These are phyloP conservation scores for Bryconaethiops microstoma DNA, from an alignment of 2,797 vertebrate species.

Conservation along the genomic window DNA sequence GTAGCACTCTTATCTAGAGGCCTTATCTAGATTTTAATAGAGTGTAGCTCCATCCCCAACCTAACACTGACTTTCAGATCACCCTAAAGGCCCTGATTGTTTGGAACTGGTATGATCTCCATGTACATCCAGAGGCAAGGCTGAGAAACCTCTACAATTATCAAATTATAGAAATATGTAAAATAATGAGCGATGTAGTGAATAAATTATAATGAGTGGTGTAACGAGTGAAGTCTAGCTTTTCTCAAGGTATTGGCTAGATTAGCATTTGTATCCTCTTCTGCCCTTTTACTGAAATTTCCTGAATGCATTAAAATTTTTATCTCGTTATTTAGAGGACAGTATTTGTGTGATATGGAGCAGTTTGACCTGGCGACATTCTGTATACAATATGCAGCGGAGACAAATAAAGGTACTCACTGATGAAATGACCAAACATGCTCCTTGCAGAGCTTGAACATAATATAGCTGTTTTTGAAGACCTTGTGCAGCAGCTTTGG, in stretches of 20 bases:
- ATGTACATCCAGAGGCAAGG: neutral
- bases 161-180: neutral
- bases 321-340: conserved; percentile 70
- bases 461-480: conserved; percentile 10
- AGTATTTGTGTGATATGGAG: conserved; percentile 77
- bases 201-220: neutral
- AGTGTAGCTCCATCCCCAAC: neutral
- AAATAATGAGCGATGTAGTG: neutral
- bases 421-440: neutral
- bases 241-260: neutral
- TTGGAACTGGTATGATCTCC: neutral
- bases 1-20: neutral
- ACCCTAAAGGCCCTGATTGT: neutral
- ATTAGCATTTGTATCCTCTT: neutral
- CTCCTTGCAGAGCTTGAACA: neutral
- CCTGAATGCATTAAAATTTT: neutral
- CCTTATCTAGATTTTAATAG: neutral
- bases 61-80: neutral
- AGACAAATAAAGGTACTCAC: conserved; percentile 76
- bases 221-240: too few relatives aligned
- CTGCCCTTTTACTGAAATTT: neutral
- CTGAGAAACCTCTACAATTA: neutral
- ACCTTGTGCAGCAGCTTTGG: conserved; percentile 1
- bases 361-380: conserved; percentile 74
- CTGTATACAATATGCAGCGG: conserved; percentile 74